Percentiles rank a stretch among this genome's conserved stretches.
phyloP scores from a whole-genome alignment of 2,113 vertebrate genomes.

The Sterna hirundo region DNA sequence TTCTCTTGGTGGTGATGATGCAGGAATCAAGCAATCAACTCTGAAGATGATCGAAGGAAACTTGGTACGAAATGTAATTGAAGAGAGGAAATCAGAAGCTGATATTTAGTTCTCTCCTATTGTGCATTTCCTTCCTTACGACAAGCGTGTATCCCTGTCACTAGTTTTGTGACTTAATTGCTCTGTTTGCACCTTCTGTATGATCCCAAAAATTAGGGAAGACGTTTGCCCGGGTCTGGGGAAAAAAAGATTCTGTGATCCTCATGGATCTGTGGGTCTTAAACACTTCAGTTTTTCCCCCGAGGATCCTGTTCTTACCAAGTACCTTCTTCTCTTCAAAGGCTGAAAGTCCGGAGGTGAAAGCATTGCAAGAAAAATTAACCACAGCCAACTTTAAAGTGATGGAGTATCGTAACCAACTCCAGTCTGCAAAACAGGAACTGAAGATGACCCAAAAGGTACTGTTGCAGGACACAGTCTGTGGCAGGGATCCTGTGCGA shows the following conservation, averaged over 20 bases:
- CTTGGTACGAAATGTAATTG: constrained; percentile 53
- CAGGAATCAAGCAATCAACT: constrained; percentile 39
- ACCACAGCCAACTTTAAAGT: constrained; percentile 82
- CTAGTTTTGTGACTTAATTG: neutral
- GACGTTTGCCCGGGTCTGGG: neutral
- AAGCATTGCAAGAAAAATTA: constrained; percentile 87
- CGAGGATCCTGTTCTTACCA: neutral
- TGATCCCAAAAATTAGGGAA: neutral
- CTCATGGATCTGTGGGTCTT: neutral
- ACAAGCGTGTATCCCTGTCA: neutral
- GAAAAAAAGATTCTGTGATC: neutral
- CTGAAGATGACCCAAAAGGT: constrained; percentile 92
- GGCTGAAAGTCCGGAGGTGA: constrained; percentile 77
- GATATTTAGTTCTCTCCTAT: neutral
- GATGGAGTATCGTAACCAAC: constrained; percentile 89
- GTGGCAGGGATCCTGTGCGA: neutral
- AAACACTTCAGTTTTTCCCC: neutral
- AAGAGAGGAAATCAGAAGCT: neutral
- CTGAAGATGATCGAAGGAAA: constrained; percentile 46
- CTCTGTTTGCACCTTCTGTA: neutral
- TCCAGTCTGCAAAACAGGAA: constrained; percentile 86
- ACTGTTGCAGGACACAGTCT: neutral
- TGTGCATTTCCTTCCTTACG: neutral
- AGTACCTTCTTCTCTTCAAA: constrained; percentile 5
- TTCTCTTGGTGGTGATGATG: constrained; percentile 30